Conservation (phyloP, 1,140 invertebrate species). For the Nilaparvata lugens region DNA sequence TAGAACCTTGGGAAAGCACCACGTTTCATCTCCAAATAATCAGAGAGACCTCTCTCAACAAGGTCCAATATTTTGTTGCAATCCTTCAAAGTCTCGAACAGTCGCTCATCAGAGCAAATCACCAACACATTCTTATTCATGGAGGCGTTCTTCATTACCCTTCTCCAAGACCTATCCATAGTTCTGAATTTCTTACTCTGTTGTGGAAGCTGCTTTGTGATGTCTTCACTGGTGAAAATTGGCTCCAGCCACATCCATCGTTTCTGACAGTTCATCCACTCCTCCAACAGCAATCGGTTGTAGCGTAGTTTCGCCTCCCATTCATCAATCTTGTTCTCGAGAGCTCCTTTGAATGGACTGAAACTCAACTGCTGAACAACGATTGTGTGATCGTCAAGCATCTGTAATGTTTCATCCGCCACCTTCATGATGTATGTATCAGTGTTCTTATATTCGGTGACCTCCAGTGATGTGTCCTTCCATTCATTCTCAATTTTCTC, state of each 20-base stretch:
- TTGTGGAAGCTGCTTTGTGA: conserved; percentile 59
- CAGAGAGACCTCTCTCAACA: conserved; percentile 60
- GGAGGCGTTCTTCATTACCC: conserved; percentile 58
- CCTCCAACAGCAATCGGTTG: conserved; percentile 52
- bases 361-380: conserved; percentile 62
- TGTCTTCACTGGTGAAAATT: conserved; percentile 76
- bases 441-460: conserved; percentile 52
- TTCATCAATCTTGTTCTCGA: conserved; percentile 56
- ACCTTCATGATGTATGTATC: conserved; percentile 66
- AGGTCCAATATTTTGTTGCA: conserved; percentile 54
- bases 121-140: conserved; percentile 51
- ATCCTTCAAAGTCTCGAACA: conserved; percentile 57
- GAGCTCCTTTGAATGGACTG: conserved; percentile 64
- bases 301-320: conserved; percentile 60
- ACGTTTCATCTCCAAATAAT: conserved; percentile 66
- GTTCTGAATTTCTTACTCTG: conserved; percentile 68
- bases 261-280: conserved; percentile 66
- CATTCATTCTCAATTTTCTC: conserved; percentile 53
- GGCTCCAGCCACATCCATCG: conserved; percentile 80
- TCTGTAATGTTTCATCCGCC: conserved; percentile 56
- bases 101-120: conserved; percentile 45
- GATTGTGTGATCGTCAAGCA: conserved; percentile 64
- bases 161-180: conserved; percentile 65
- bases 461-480: conserved; percentile 47
- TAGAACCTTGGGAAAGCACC: conserved; percentile 62